phyloP scores from a whole-genome alignment of 2,797 vertebrate genomes.

The Poecilia velifera region DNA sequence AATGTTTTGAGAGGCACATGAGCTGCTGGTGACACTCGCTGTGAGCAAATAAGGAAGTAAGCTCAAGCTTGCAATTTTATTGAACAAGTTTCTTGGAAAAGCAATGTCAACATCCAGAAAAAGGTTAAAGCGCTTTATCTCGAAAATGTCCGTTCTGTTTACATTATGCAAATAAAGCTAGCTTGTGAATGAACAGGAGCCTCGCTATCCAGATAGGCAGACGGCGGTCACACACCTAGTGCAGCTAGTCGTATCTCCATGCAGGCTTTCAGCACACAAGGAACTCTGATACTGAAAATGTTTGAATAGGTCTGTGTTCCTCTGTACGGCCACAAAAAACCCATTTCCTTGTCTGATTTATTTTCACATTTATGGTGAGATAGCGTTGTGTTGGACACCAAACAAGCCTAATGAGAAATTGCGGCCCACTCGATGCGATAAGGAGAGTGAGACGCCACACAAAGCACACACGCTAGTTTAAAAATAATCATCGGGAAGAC shows the following conservation, averaged over 20 bases:
- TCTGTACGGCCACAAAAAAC: not conserved
- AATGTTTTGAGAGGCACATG: not conserved
- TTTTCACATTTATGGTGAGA: not conserved
- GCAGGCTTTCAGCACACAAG: conserved; percentile 5
- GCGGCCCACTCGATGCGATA: not conserved
- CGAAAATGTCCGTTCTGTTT: not conserved
- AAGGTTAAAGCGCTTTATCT: not conserved
- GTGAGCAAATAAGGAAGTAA: not conserved
- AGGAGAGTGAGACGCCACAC: not conserved
- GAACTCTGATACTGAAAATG: conserved; percentile 49
- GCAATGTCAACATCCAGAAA: not conserved
- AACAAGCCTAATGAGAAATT: not conserved
- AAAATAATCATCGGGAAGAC: not conserved
- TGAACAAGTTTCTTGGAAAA: not conserved
- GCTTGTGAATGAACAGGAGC: conserved; percentile 25
- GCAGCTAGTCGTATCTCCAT: not conserved
- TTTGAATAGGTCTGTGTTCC: conserved; percentile 5
- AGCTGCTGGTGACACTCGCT: not conserved
- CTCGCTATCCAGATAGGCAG: not conserved
- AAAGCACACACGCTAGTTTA: not conserved
- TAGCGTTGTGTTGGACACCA: too few species aligned
- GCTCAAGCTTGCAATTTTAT: not conserved
- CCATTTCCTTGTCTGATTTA: conserved; percentile 56
- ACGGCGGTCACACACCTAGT: not conserved
- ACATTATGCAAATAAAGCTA: conserved; percentile 36